Evolutionary conservation across 2,888 invertebrate species (phyloP), one percentile per base, ranked within the genome.

Genomic region (Carcina quercana): DNA sequence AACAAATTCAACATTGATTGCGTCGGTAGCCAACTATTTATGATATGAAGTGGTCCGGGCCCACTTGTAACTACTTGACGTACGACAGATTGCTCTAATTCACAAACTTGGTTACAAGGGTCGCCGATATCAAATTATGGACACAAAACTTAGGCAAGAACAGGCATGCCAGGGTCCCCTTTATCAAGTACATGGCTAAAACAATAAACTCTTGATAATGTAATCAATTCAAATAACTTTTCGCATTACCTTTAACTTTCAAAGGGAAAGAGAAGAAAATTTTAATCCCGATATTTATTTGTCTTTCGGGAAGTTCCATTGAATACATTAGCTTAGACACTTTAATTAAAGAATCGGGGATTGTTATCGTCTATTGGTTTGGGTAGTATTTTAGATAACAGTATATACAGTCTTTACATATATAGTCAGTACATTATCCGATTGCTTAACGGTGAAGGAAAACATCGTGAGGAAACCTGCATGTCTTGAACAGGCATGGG

Each of bases 51-150:
- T 6, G n/a, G n/a, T n/a, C n/a, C n/a, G n/a, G n/a, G n/a, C n/a
- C n/a, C n/a, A 20, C n/a, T 17, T 28, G 28, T 13, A 33, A 40
- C 47, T 40, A 50, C 41, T 45, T 56, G 66, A 63, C 59, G 41
- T 51, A 53, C 54, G 55, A 65, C 60, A 60, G 59, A 71, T 65
- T 63, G 62, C 50, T 57, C 43, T 57, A 62, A 68, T 66, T 65
- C 54, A 31, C 46, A 65, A 72, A 69, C 60, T 71, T 51, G 35
- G 59, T 70, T 67, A 67, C 48, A 64, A 63, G 64, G 66, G 69
- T 64, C 54, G 43, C 49, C 50, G 46, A 58, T 66, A 65, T 67
- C 56, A 49, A 68, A 63, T 68, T 64, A 61, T 57, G 53, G 50
- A 35, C 42, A 41, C 51, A 51, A 64, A 64, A 70, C 61, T 64